A percentile compares a stretch with the other conserved stretches of the same genome.
phyloP scores from a whole-genome alignment of 2,797 vertebrate species.

The Muscicapa striata region DNA sequence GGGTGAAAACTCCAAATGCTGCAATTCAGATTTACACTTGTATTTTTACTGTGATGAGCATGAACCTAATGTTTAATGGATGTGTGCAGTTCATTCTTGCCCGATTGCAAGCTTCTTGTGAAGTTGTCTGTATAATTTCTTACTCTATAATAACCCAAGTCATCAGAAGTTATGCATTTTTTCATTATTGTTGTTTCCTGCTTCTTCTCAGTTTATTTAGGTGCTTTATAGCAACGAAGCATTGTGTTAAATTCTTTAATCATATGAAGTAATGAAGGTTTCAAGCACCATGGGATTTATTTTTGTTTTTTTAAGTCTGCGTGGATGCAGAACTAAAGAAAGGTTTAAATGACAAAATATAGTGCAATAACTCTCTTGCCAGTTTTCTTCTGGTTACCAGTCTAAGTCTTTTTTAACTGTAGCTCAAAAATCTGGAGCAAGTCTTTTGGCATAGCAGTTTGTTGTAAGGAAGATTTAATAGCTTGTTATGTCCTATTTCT shows the following conservation, averaged over 20 bases:
- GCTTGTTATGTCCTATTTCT: slow-evolving; percentile 80
- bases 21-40: not conserved
- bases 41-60: not conserved
- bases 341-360: not conserved
- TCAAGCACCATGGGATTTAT: not conserved
- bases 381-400: slow-evolving; percentile 5
- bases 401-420: slow-evolving; percentile 30
- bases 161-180: not conserved
- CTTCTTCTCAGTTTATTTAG: not conserved
- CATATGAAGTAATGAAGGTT: not conserved
- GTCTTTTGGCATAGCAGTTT: slow-evolving; percentile 72
- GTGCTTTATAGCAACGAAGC: not conserved
- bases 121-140: not conserved
- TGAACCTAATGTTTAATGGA: not conserved
- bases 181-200: not conserved
- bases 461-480: slow-evolving; percentile 79
- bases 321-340: not conserved
- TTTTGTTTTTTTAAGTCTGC: not conserved
- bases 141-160: not conserved
- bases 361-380: not conserved
- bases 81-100: not conserved
- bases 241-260: not conserved
- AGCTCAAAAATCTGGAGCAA: slow-evolving; percentile 61
- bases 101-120: not conserved
- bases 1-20: accelerated